A percentile compares a stretch with the other conserved stretches of the same genome.
These are phyloP conservation scores for Malurus splendens DNA, from an alignment of 2,797 vertebrate genomes.

Conservation along the genomic window DNA sequence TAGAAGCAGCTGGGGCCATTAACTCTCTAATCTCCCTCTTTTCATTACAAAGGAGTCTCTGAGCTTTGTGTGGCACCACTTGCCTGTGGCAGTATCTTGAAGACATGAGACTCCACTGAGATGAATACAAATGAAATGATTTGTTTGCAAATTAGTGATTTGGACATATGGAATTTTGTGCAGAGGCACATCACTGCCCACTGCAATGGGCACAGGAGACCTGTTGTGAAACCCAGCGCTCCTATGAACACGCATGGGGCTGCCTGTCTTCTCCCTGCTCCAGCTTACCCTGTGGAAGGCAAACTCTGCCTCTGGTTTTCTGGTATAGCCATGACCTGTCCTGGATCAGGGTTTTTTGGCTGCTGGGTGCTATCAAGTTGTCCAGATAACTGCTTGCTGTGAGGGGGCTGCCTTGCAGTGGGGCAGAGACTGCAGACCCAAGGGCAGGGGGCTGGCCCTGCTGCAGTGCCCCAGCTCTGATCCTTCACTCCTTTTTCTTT, in stretches of 20 bases:
- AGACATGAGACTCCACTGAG: neutral
- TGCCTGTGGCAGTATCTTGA: neutral
- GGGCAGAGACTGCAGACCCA: neutral
- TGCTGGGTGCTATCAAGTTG: neutral
- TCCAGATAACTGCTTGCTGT: neutral
- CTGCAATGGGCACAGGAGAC: neutral
- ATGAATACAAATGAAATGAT: neutral
- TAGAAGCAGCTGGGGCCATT: conserved; percentile 4
- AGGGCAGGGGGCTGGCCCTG: neutral
- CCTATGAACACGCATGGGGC: accelerated
- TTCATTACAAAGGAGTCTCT: neutral
- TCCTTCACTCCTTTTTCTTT: neutral
- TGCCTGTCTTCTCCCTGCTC: neutral
- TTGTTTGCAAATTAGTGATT: neutral
- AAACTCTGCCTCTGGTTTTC: neutral
- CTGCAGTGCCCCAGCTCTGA: neutral
- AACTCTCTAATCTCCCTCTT: neutral
- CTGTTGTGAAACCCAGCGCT: neutral
- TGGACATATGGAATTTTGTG: neutral
- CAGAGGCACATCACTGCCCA: neutral
- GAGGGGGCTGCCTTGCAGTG: neutral
- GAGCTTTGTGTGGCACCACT: conserved; percentile 11
- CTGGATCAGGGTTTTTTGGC: neutral
- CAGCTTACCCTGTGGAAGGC: neutral
- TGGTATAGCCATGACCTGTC: neutral